Evolutionary conservation across 2,113 vertebrate species (phyloP), one percentile per base, ranked within the genome.

Genomic region (Misgurnus anguillicaudatus): DNA sequence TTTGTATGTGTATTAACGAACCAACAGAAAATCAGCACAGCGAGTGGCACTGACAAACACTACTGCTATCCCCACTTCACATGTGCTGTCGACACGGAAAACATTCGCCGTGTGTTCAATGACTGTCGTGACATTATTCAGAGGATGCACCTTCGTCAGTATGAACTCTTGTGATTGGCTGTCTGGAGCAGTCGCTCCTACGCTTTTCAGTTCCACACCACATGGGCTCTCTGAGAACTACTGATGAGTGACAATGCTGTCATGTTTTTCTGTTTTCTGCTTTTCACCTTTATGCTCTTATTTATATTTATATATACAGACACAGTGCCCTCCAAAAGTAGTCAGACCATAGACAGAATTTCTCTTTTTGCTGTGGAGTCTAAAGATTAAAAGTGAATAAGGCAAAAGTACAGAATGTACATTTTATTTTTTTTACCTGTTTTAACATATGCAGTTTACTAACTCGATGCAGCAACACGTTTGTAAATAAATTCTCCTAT

Each of bases 31-130:
- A 98, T 99, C 94, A 98, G 97, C 69, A 98, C 95, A 0, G 95
- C 97, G 0, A 98, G 95, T 0, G 96, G 94, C 0, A 96, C 98
- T 0, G 94, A 95, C 68, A 94, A 95, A 77, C 97, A 98, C 82
- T 95, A 99, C 86, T 99, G 97, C 89, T 99, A 98, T 86, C 96
- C 97, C 0, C 97, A 99, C 89, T 99, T 99, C 86, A 99, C 97
- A 0, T 99, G 97, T 6, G 97, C 97, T 0, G 89, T 99, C 81
- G 97, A 98, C 94, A 99, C 97, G 0, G 97, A 99, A 87, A 99
- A 99, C 72, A 99, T 99, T 82, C 96, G 85, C 0, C 88, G 91
- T 0, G 91, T 98, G 82, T 96, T 96, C 93, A 96, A 96, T 79
- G 95, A 96, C 90, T 96, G 95, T 72, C 93, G 95, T 1, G 95